A percentile compares a stretch with the other conserved stretches of the same genome.
These are phyloP conservation scores for Tetranychus piercei DNA, from an alignment of 2,888 invertebrate species.

Conservation along the genomic window DNA sequence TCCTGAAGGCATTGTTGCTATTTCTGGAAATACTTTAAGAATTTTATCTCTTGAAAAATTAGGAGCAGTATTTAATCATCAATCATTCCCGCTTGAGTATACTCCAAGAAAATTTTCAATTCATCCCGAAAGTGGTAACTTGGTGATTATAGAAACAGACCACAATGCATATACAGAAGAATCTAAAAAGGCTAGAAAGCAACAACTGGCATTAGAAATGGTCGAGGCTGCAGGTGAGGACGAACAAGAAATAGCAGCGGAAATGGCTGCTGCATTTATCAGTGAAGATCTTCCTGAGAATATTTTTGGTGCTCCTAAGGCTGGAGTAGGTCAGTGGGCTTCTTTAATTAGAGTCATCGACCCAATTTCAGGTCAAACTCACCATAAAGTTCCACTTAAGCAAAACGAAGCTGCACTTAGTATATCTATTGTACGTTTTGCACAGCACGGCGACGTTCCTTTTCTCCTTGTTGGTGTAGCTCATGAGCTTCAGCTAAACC, in stretches of 20 bases:
- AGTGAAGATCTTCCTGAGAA: slow-evolving; percentile 85
- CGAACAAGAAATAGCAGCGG: slow-evolving; percentile 80
- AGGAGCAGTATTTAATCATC: slow-evolving; percentile 93
- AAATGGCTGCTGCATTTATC: slow-evolving; percentile 91
- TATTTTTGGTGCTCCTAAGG: slow-evolving; percentile 85
- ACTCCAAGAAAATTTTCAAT: slow-evolving; percentile 88
- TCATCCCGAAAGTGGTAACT: slow-evolving; percentile 69
- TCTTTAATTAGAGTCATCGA: slow-evolving; percentile 69
- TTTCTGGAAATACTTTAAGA: slow-evolving; percentile 80
- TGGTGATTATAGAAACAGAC: slow-evolving; percentile 85
- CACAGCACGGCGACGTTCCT: slow-evolving; percentile 43
- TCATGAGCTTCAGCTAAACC: slow-evolving; percentile 71
- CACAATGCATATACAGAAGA: slow-evolving; percentile 96
- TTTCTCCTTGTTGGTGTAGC: slow-evolving; percentile 70
- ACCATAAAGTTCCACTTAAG: slow-evolving; percentile 57
- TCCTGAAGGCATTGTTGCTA: slow-evolving; percentile 96
- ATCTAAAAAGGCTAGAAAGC: slow-evolving; percentile 71
- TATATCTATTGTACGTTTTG: slow-evolving; percentile 57
- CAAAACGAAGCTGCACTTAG: slow-evolving; percentile 86
- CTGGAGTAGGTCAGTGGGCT: slow-evolving; percentile 84
- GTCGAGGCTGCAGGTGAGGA: slow-evolving; percentile 88
- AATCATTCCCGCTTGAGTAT: slow-evolving; percentile 62
- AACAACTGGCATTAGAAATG: slow-evolving; percentile 98
- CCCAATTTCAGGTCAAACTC: slow-evolving; percentile 58
- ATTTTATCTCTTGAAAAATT: slow-evolving; percentile 94